Conservation (phyloP, 2,113 vertebrate species). For the Myotis yumanensis region DNA sequence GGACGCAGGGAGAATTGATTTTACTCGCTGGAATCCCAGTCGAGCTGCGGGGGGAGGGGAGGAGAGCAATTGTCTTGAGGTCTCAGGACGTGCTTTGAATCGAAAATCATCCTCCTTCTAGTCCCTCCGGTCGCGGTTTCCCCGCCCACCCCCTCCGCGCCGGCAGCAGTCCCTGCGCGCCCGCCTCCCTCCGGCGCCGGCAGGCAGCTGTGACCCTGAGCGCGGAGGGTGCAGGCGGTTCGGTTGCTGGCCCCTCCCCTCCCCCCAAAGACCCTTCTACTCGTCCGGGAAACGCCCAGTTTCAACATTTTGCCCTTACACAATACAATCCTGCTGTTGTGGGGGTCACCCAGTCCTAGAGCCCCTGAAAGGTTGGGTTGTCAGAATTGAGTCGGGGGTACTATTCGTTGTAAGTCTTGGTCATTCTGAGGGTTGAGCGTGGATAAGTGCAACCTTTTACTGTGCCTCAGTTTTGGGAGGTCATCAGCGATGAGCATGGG, state of each 20-base stretch:
- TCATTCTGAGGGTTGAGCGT: not conserved
- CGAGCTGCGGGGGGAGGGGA: not conserved
- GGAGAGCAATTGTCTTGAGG: not conserved
- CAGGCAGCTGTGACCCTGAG: not conserved
- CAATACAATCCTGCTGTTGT: not conserved
- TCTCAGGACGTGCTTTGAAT: constrained; percentile 59
- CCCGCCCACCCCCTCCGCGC: not conserved
- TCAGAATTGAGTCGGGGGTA: not conserved
- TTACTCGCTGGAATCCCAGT: not conserved
- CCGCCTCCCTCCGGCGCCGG: rapidly evolving
- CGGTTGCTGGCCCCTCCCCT: not conserved
- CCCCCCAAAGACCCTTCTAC: not conserved
- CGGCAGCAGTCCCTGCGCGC: rapidly evolving
- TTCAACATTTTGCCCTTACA: not conserved
- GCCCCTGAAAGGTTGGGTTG: not conserved
- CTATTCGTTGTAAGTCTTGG: not conserved
- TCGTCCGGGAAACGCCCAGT: constrained; percentile 57
- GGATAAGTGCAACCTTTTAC: constrained; percentile 36
- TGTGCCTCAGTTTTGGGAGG: constrained; percentile 90
- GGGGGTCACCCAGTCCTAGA: not conserved
- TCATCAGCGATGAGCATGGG: constrained; percentile 91
- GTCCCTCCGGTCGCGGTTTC: not conserved
- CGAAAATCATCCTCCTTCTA: not conserved
- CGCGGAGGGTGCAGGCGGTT: rapidly evolving
- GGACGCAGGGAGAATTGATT: not conserved